Evolutionary conservation across 2,888 invertebrate genomes (phyloP).

Genomic region (Drosophila barbarae): DNA sequence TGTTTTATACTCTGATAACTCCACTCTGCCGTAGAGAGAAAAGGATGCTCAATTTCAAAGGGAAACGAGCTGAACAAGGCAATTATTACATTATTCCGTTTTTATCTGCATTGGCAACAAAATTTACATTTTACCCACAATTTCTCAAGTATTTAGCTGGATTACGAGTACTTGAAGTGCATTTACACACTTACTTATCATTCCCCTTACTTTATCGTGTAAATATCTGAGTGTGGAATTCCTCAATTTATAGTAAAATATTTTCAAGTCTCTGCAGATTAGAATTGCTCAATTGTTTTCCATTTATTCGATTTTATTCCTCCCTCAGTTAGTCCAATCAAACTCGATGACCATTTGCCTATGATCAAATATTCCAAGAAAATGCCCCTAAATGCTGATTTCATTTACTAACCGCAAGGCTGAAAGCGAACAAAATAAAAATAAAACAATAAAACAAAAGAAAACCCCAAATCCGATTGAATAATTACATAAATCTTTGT

Average conservation of each 20-base stretch:
- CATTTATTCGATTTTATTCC: conserved; percentile 24
- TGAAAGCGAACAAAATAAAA: conserved; percentile 27
- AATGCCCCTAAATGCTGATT: conserved; percentile 52
- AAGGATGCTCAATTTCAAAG: conserved; percentile 3
- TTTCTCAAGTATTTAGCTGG: conserved; percentile 3
- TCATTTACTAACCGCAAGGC: conserved; percentile 46
- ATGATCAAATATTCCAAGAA: conserved; percentile 48
- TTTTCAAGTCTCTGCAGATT: background rate
- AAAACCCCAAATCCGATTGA: conserved; percentile 63
- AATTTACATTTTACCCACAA: conserved; percentile 8
- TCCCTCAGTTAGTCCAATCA: conserved; percentile 4
- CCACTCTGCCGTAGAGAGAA: conserved; percentile 3
- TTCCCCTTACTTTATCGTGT: background rate
- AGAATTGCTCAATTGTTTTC: conserved; percentile 3
- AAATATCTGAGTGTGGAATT: background rate
- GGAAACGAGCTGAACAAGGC: conserved; percentile 9
- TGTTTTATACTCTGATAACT: conserved; percentile 16
- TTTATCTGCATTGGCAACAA: conserved; percentile 8
- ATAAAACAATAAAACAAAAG: conserved; percentile 34
- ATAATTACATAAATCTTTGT: conserved; percentile 72
- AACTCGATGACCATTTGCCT: conserved; percentile 27
- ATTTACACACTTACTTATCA: conserved; percentile 3
- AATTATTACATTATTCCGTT: conserved; percentile 48
- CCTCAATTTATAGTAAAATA: background rate
- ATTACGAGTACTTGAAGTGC: background rate